A percentile compares a stretch with the other conserved stretches of the same genome.
Conservation (phyloP, 2,797 vertebrate species). For the Fringilla coelebs region DNA sequence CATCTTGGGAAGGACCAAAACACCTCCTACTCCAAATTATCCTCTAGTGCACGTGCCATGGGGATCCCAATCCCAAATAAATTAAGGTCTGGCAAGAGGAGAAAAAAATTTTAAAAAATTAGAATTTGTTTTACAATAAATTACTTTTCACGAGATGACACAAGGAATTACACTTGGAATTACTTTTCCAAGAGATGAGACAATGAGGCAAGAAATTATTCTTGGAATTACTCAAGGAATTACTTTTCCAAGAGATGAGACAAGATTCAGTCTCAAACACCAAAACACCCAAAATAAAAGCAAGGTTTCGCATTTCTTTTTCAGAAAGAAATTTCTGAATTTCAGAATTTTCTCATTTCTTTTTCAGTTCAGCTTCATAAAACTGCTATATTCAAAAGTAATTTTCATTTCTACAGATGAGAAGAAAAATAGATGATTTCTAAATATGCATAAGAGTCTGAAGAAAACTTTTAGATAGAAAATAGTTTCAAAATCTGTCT, state of each 20-base stretch:
- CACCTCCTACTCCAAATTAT: neutral
- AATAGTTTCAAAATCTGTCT: neutral
- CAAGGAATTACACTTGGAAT: neutral
- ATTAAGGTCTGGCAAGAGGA: constrained; percentile 28
- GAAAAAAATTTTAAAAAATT: no score
- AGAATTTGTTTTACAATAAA: neutral
- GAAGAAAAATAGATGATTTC: neutral
- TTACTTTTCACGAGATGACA: neutral
- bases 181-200: neutral
- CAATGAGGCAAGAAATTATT: neutral
- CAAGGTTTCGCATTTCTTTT: neutral
- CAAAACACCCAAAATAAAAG: neutral
- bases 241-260: neutral
- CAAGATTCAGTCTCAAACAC: neutral
- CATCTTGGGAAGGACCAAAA: constrained; percentile 72
- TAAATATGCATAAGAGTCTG: neutral
- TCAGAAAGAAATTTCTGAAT: neutral
- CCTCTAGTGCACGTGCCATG: constrained; percentile 63
- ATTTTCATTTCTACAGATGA: neutral
- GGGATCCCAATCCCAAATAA: constrained; percentile 48
- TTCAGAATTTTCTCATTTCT: neutral
- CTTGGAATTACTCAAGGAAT: neutral
- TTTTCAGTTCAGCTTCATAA: neutral
- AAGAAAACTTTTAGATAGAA: neutral
- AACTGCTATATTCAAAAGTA: neutral